Base-by-base conservation (phyloP, 2,113 vertebrate genomes). In the Channa argus region DNA sequence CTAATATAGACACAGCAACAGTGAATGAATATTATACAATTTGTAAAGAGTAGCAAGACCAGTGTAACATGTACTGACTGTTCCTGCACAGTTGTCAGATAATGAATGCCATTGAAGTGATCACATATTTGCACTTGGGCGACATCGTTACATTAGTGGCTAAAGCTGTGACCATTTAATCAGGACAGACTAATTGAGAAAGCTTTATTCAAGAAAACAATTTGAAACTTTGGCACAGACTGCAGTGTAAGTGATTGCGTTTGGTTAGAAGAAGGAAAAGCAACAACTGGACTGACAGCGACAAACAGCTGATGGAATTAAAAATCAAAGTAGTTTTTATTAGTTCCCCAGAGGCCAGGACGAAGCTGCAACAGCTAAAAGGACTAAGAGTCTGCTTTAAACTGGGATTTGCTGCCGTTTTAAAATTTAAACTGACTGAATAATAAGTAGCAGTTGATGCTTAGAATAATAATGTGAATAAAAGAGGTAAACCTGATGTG, bases 1-100 rank as follows among this genome's bases (percentile, higher is more conserved):
- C 63, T 74, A 68, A 68, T 62, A 15, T n/a, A 66, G 65, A 56
- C 64, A 77, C 62, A n/a, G 65, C 65, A 47, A 49, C 14, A 34
- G 14, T 15, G 54, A 83, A 69, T 80, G 56, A 33, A 61, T 73
- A 55, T 39, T 54, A 24, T 43, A 70, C 65, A 83, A 74, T 83
- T 81, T 79, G 60, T 68, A 63, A 39, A 45, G 39, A 70, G 50
- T 11, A 49, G 38, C 10, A 10, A 69, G 63, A 62, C 59, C 84
- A 59, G 5, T 33, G 8, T 34, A 49, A 53, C 71, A 37, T 33
- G 68, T 24, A 41, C 33, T 52, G 41, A 44, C 58, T 24, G 49
- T 15, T 66, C 49, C 44, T 8, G 14, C 58, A 47, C 41, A 8
- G 33, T n/a, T 67, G 46, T 59, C 49, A 51, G 10, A 58, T 71